Evolutionary conservation across 30 jellyfish, hydroid and myxozoan genomes (phyloP).

Genomic region (Turritopsis dohrnii): DNA sequence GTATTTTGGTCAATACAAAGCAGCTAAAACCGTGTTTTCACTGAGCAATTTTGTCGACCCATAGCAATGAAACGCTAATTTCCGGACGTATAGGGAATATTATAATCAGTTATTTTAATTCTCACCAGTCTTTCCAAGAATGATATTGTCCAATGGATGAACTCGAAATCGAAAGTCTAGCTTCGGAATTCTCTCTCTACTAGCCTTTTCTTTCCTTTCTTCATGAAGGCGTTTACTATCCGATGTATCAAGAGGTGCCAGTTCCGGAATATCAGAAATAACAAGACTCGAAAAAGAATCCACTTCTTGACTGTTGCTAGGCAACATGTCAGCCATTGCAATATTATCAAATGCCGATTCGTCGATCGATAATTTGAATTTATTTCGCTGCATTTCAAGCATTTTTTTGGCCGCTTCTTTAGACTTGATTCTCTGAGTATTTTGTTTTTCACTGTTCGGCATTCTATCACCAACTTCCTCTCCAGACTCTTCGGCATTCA

Average conservation of each 20-base stretch:
- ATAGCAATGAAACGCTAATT: too few species aligned
- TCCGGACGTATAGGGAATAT: too few species aligned
- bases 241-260: not conserved
- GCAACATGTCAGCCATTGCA: not conserved
- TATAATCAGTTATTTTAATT: too few species aligned
- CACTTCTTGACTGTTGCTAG: not conserved
- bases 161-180: not conserved
- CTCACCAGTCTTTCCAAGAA: not conserved
- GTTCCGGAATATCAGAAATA: not conserved
- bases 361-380: not conserved
- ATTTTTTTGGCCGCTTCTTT: slow-evolving; percentile 1
- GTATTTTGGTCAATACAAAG: too few species aligned
- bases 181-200: not conserved
- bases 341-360: not conserved
- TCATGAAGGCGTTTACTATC: not conserved
- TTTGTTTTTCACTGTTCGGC: not conserved
- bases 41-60: too few species aligned
- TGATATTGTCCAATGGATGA: not conserved
- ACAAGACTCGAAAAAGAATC: not conserved
- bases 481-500: not conserved
- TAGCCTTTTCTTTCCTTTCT: not conserved
- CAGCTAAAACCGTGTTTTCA: too few species aligned
- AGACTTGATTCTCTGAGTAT: not conserved
- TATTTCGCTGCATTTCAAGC: slow-evolving; percentile 12
- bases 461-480: not conserved